Conservation (phyloP, 2,113 vertebrate genomes). For the Arothron firmamentum region DNA sequence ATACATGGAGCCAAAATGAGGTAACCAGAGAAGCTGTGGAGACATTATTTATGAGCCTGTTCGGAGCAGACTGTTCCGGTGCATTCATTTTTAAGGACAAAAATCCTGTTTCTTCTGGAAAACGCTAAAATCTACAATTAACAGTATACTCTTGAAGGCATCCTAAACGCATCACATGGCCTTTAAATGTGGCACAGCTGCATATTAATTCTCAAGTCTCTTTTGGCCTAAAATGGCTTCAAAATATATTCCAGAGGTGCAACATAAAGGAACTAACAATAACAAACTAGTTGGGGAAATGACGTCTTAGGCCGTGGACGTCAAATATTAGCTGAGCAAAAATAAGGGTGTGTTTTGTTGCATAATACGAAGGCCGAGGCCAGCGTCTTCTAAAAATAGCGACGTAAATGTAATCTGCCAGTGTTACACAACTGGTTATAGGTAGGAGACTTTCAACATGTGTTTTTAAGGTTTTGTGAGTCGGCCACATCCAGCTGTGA, state of each 20-base stretch:
- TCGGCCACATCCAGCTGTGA: slow-evolving; percentile 34
- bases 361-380: slow-evolving; percentile 44
- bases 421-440: slow-evolving; percentile 62
- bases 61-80: too few species aligned
- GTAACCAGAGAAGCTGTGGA: too few species aligned
- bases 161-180: too few species aligned
- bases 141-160: too few species aligned
- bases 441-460: slow-evolving; percentile 48
- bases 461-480: slow-evolving; percentile 54
- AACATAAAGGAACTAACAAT: not conserved
- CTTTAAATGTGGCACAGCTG: too few species aligned
- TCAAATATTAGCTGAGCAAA: slow-evolving; percentile 25
- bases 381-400: slow-evolving; percentile 51
- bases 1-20: too few species aligned
- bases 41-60: too few species aligned
- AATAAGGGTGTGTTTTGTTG: slow-evolving; percentile 42
- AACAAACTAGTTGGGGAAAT: slow-evolving; percentile 10
- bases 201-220: too few species aligned
- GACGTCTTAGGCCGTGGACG: slow-evolving; percentile 3
- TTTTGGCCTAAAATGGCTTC: not conserved
- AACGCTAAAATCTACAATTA: too few species aligned
- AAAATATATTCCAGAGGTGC: not conserved
- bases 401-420: slow-evolving; percentile 46
- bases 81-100: too few species aligned
- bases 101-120: too few species aligned